phyloP scores from a whole-genome alignment of 2,113 vertebrate species.

The Himantopus leucocephalus region DNA sequence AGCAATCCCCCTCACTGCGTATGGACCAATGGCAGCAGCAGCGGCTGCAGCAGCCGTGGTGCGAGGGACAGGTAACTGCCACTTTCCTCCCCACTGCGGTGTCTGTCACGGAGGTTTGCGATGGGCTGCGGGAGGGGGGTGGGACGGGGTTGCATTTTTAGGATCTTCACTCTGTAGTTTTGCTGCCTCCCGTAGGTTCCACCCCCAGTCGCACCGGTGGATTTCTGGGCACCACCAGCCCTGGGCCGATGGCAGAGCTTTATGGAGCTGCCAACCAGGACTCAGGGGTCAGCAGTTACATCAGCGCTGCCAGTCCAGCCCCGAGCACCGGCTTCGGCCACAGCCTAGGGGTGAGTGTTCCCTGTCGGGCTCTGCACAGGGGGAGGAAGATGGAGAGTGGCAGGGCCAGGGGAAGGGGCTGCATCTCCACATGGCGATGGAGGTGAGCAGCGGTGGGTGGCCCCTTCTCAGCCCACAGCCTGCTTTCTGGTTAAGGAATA shows the following conservation, averaged over 20 bases:
- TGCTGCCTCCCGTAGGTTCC: slow-evolving; percentile 84
- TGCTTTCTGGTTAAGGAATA: neutral
- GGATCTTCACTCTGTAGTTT: slow-evolving; percentile 62
- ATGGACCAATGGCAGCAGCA: slow-evolving; percentile 95
- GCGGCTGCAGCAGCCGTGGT: slow-evolving; percentile 92
- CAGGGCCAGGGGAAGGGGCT: neutral
- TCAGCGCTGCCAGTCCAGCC: slow-evolving; percentile 95
- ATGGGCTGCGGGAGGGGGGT: neutral
- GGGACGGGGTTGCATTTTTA: neutral
- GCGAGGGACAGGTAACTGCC: slow-evolving; percentile 84
- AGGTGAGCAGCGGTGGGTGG: neutral
- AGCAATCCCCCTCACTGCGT: slow-evolving; percentile 97
- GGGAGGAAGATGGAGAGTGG: neutral
- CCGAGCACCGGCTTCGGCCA: slow-evolving; percentile 97
- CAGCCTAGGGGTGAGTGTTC: slow-evolving; percentile 91
- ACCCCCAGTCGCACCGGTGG: slow-evolving; percentile 93
- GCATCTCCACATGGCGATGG: accelerated
- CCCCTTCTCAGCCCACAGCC: neutral
- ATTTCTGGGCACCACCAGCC: slow-evolving; percentile 97
- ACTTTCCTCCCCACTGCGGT: neutral
- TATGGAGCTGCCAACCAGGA: slow-evolving; percentile 95
- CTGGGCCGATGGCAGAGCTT: slow-evolving; percentile 96
- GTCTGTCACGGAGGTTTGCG: neutral
- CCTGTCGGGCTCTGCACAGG: accelerated
- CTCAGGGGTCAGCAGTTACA: slow-evolving; percentile 97